A percentile compares a stretch with the other conserved stretches of the same genome.
Evolutionary conservation across 2,888 invertebrate genomes (phyloP).

Genomic region (Tachina fera): DNA sequence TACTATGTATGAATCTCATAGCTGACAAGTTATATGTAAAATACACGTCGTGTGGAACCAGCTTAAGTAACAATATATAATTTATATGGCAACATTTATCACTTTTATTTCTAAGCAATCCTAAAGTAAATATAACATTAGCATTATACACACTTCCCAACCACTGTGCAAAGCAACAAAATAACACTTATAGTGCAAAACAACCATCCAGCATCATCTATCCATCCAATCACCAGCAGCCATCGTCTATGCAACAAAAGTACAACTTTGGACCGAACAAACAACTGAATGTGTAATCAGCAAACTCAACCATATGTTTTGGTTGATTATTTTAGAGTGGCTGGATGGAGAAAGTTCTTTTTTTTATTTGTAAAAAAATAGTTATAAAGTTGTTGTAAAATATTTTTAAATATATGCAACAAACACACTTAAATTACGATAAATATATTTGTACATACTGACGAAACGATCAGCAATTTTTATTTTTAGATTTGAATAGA

Average conservation of each 20-base stretch:
- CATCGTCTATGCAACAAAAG: conserved; percentile 37
- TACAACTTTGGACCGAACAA: conserved; percentile 19
- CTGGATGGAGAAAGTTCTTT: conserved; percentile 72
- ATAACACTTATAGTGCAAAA: conserved; percentile 17
- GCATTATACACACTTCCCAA: not conserved
- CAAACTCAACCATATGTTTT: conserved; percentile 75
- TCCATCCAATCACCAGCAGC: conserved; percentile 36
- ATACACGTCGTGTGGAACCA: too few relatives aligned
- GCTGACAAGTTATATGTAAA: too few relatives aligned
- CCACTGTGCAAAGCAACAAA: conserved; percentile 30
- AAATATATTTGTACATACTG: not conserved
- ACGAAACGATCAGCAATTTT: conserved; percentile 35
- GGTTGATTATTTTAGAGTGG: conserved; percentile 66
- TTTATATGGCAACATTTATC: not conserved
- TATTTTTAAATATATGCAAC: not conserved
- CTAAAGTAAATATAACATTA: too few relatives aligned
- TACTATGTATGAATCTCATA: too few relatives aligned
- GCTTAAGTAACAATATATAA: too few relatives aligned
- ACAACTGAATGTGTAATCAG: conserved; percentile 47
- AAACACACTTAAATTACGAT: conserved; percentile 27
- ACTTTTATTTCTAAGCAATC: not conserved
- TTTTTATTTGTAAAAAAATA: conserved; percentile 68
- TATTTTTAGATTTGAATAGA: conserved; percentile 33
- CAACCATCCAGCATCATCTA: conserved; percentile 29
- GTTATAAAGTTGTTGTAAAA: conserved; percentile 45